Evolutionary conservation across 2,797 vertebrate genomes (phyloP), one percentile per base, ranked within the genome.

Genomic region (Hippopotamyrus pictus): DNA sequence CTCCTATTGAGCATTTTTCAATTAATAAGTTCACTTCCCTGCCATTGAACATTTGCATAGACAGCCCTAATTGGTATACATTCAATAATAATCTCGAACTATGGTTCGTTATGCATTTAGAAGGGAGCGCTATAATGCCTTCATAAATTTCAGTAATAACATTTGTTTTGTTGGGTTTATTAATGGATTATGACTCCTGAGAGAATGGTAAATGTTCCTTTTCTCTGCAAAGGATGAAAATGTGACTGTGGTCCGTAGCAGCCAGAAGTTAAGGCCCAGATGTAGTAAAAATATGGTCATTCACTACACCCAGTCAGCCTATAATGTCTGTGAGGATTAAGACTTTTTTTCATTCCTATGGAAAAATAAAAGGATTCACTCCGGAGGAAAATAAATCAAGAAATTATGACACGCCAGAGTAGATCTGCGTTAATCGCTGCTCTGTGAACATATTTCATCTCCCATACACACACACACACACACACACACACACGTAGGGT

Each of bases 61-160:
- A 87, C 92, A 94, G 92, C 92, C 92, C 91, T 93, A 94, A 96
- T 94, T 93, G 93, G 93, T 92, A 92, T 93, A 91, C 93, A 93
- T 95, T 95, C 93, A 94, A 92, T 95, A 94, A 94, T 91, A 91
- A 92, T 86, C 62, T 92, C 89, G 1, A 54, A 37, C 4, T 37
- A 54, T 54, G 25, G 51, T 54, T 33, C 4, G 1, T 87, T 57
- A 51, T 87, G 37, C 51, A 86, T 79, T 76, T 51, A 29, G 33
- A 90, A 41, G 73, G 59, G 22, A 44, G 6, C n/a, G 22, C 11
- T 22, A 50, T 90, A 84, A 89, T 91, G 89, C 46, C 59, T 33
- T 85, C 46, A 53, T 41, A 62, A 9, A 48, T 69, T 76, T 50
- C 48, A 14, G 46, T 37, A 54, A 51, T 29, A 51, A 86, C 87